Evolutionary conservation across 37 sponge, comb jelly and placozoan species (phyloP).

Genomic region (Ephydatia muelleri): DNA sequence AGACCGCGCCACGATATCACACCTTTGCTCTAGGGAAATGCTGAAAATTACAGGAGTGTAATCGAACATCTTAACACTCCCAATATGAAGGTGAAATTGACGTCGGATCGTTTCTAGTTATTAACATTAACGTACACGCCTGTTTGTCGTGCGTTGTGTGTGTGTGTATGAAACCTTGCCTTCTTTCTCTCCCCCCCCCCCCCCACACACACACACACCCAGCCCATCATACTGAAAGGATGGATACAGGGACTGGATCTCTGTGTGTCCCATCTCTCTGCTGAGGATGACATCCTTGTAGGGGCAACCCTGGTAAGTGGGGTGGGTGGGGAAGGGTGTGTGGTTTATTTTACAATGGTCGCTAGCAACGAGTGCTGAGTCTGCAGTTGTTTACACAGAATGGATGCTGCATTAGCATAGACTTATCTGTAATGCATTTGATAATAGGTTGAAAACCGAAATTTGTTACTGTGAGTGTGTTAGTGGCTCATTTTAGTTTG

Average conservation of each 20-base stretch:
- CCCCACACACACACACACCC: background rate
- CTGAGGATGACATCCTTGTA: slow-evolving; percentile 55
- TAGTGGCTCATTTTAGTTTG: too few species aligned
- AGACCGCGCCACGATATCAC: too few species aligned
- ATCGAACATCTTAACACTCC: background rate
- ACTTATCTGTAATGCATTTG: too few species aligned
- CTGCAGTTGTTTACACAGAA: background rate
- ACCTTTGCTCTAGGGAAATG: too few species aligned
- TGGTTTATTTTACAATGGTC: too few species aligned
- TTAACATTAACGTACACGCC: too few species aligned
- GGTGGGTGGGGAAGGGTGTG: too few species aligned
- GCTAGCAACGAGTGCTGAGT: slow-evolving; percentile 2
- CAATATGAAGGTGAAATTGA: background rate
- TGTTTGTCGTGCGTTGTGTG: background rate
- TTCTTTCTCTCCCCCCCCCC: background rate
- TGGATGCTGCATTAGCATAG: too few species aligned
- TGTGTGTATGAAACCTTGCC: background rate
- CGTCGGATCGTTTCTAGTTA: too few species aligned
- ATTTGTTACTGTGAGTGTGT: too few species aligned
- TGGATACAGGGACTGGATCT: slow-evolving; percentile 60
- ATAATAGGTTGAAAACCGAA: too few species aligned
- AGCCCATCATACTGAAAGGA: slow-evolving; percentile 22
- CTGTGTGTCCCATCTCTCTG: slow-evolving; percentile 54
- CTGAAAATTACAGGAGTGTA: too few species aligned
- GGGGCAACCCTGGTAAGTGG: slow-evolving; percentile 56